Base-by-base conservation (phyloP, 2,888 invertebrate species). In the Nomada ruficornis region DNA sequence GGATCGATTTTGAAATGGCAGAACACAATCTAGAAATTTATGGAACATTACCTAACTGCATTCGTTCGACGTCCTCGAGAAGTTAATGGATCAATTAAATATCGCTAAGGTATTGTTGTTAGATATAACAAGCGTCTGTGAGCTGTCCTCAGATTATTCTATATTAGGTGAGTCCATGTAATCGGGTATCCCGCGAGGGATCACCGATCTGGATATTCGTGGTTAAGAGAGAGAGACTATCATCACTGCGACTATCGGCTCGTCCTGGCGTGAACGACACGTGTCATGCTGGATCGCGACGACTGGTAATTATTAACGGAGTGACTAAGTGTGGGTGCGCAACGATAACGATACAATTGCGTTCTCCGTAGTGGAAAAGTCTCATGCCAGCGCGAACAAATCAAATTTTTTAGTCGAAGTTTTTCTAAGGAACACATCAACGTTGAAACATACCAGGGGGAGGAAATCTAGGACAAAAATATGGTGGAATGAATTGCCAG, bases 381-480 rank as follows among this genome's bases (percentile, higher is more conserved):
- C 65, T 69, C 59, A 69, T 26, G 74, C 57, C 65, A 75, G 63
- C 54, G 62, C 59, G 79, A 86, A 75, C 72, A 86, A 86, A 84
- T 84, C 87, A 86, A 86, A 86, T 79, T 84, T 75, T 69, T 76
- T 84, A 82, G 79, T 63, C 75, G 75, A 72, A 67, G 69, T 77
- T 86, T 86, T 84, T 78, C 75, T 71, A 78, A 70, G 54, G 42
- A 26, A 65, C 65, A 10, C 62, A 23, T 65, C 69, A 50, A 52
- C 60, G 72, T 72, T 68, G 15, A 29, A 26, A n/a, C 9, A 47
- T 11, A 69, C 13, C 20, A 7, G 52, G 54, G 44, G 26, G 18
- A 20, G 20, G n/a, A 54, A 36, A 10, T 36, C 36, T 54, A 23
- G 7, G 70, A 47, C 7, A 63, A 29, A 50, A 60, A 20, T 57